Evolutionary conservation across 2,113 vertebrate genomes (phyloP), one percentile per base, ranked within the genome.

Genomic region (Saguinus imperator): DNA sequence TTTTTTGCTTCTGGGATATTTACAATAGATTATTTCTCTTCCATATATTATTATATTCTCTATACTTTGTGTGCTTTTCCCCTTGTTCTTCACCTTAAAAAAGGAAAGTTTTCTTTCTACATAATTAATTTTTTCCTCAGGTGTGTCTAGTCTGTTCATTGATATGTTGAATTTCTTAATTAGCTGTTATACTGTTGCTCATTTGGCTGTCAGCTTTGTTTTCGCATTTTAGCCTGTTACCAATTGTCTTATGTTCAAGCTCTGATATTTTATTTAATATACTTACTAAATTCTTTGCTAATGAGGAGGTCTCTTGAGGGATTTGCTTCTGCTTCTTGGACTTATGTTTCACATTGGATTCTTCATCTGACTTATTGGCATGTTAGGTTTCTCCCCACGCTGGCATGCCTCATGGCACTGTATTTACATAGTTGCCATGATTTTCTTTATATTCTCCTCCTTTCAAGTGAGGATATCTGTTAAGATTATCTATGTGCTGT

Each of bases 321-420:
- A 68, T 88, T 96, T 95, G 81, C 32, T 85, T 76, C 48, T 87
- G 20, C 25, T 93, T 25, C 6, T 82, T 87, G n/a, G 81, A 48
- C 66, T 66, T 80, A 23, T 32, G 61, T 87, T 66, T 17, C 40
- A 83, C 16, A 37, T 84, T 89, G 50, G 29, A 76, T 58, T 90
- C 7, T 82, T 58, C 1, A 57, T 43, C 76, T 87, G 35, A 40
- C 37, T 52, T 76, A 4, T 73, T 83, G 43, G 29, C n/a, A 21
- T 25, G 12, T 35, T 77, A 57, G 35, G 11, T n/a, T 82, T 87
- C 73, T 94, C 21, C 14, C 12, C 8, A 37, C 8, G 17, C 9
- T 40, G 29, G 23, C 32, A 85, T 1, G 1, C 43, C 18, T 21
- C 0, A 29, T 35, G 32, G 10, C 48, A 25, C 13, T 82, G 3